Evolutionary conservation across 2,888 invertebrate species (phyloP).

Genomic region (Tigriopus californicus): DNA sequence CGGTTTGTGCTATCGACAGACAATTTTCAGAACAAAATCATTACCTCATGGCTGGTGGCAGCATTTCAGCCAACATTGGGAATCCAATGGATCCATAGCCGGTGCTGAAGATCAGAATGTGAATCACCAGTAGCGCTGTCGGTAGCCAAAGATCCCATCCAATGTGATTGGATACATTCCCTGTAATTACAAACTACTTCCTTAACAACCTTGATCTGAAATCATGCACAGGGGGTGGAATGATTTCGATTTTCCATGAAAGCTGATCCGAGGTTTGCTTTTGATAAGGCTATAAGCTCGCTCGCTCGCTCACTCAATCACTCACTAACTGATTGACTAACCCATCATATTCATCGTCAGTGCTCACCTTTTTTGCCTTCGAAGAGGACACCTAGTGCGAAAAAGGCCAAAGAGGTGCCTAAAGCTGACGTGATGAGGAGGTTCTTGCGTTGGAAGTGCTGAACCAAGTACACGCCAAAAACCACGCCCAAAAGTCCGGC

Average conservation of each 20-base stretch:
- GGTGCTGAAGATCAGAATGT: slow-evolving; percentile 2
- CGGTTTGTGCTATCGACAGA: no score
- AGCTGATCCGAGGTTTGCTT: no score
- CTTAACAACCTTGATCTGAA: no score
- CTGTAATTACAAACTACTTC: no score
- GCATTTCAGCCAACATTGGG: slow-evolving; percentile 1
- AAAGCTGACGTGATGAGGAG: neutral
- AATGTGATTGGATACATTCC: neutral
- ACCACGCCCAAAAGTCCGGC: slow-evolving; percentile 11
- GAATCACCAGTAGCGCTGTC: neutral
- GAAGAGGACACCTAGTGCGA: neutral
- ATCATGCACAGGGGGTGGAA: no score
- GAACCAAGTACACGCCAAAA: neutral
- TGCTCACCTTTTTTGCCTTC: neutral
- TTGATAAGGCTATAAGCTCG: no score
- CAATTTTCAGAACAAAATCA: no score
- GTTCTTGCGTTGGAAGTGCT: neutral
- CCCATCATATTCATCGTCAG: neutral
- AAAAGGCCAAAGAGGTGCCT: slow-evolving; percentile 2
- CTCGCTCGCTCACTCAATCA: no score
- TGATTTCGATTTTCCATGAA: no score
- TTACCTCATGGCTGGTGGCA: neutral
- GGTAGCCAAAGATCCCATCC: neutral
- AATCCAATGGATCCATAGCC: slow-evolving; percentile 6
- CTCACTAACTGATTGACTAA: no score